A percentile compares a stretch with the other conserved stretches of the same genome.
These are phyloP conservation scores for Hedya salicella DNA, from an alignment of 2,888 invertebrate genomes.

Conservation along the genomic window DNA sequence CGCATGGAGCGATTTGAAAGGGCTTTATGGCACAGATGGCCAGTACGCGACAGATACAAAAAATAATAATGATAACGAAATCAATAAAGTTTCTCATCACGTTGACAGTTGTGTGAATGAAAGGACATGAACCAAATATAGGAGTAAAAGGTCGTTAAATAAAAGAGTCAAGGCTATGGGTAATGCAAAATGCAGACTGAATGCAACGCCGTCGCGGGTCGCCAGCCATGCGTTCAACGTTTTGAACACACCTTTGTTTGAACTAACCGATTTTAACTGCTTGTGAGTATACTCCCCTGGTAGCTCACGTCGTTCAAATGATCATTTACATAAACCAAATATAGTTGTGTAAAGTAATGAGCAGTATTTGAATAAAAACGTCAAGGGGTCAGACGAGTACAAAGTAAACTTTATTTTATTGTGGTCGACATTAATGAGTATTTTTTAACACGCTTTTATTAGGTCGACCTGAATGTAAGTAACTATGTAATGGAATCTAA, in stretches of 20 bases:
- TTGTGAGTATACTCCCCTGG: constrained; percentile 28
- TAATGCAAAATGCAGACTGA: constrained; percentile 26
- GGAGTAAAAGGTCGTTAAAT: constrained; percentile 10
- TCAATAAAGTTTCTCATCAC: constrained; percentile 53
- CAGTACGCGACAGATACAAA: constrained; percentile 51
- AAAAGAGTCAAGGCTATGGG: constrained; percentile 36
- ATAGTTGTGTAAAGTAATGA: constrained; percentile 31
- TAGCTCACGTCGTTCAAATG: constrained; percentile 24
- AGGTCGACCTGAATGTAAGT: too few species aligned
- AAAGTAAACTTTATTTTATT: constrained; percentile 20
- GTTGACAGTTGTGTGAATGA: constrained; percentile 49
- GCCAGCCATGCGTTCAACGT: constrained; percentile 57
- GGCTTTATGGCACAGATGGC: constrained; percentile 46
- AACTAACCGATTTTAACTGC: constrained; percentile 49
- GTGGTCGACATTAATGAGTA: not conserved
- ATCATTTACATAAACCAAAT: constrained; percentile 32
- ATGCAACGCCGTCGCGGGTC: constrained; percentile 48
- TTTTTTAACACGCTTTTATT: too few species aligned
- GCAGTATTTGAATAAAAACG: constrained; percentile 31
- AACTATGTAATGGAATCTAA: too few species aligned
- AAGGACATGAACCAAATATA: constrained; percentile 24
- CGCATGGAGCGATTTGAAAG: constrained; percentile 48
- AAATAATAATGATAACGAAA: constrained; percentile 45
- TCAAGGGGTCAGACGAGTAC: constrained; percentile 23
- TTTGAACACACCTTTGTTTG: constrained; percentile 56